Conservation (phyloP, 2,113 vertebrate species). For the Dromas ardeola region DNA sequence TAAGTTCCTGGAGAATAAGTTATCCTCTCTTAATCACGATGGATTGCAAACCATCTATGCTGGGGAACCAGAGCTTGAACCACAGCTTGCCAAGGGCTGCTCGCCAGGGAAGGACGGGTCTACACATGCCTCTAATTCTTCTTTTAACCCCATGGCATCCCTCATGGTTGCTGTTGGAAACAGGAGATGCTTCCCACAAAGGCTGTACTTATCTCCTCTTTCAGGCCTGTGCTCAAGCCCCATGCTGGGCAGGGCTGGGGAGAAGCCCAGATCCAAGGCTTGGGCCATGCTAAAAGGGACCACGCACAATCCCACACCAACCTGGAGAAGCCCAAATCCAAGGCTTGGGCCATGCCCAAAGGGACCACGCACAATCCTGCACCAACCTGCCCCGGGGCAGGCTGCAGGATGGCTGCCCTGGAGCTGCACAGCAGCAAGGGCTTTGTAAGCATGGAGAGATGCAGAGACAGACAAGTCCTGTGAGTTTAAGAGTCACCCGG, state of each 20-base stretch:
- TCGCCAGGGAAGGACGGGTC: neutral
- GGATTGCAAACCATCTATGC: neutral
- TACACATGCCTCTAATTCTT: neutral
- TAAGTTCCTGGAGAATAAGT: neutral
- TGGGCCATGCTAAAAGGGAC: neutral
- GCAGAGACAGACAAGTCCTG: neutral
- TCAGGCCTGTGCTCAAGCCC: neutral
- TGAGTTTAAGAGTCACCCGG: neutral
- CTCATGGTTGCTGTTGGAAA: neutral
- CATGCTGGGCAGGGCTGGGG: neutral
- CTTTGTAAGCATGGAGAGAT: neutral
- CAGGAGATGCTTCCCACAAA: neutral
- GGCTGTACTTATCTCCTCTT: neutral
- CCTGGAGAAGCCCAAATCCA: neutral
- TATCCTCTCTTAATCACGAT: neutral
- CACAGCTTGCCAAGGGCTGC: neutral
- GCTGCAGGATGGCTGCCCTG: neutral
- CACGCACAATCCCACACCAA: neutral
- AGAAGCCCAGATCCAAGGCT: neutral
- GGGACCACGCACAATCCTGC: neutral
- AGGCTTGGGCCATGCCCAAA: neutral
- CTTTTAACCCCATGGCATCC: neutral
- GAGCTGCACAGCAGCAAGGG: neutral
- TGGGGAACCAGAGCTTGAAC: neutral
- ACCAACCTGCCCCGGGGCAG: accelerated